Conservation (phyloP, 2,797 vertebrate genomes). For the Leptoclinus maculatus region DNA sequence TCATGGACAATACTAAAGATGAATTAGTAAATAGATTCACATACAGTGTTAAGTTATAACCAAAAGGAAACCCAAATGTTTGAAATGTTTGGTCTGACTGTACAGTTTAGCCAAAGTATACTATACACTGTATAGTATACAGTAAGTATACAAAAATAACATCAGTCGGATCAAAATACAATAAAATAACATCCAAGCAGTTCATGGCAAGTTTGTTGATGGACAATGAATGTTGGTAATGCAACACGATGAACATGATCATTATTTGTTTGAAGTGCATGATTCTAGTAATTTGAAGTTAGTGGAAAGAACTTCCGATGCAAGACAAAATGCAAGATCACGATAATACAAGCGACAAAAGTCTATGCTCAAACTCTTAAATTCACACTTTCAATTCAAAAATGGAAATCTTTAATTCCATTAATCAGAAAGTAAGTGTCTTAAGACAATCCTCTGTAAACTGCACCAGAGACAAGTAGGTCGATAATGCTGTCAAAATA, state of each 20-base stretch:
- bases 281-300: background rate
- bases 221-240: background rate
- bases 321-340: background rate
- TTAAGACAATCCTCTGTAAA: background rate
- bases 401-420: conserved; percentile 33
- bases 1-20: background rate
- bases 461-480: conserved; percentile 15
- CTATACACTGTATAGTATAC: background rate
- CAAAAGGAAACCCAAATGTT: background rate
- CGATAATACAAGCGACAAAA: background rate
- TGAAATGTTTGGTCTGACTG: background rate
- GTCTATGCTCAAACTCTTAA: background rate
- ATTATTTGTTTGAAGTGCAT: background rate
- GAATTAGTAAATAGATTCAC: background rate
- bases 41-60: background rate
- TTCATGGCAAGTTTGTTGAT: background rate
- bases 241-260: background rate
- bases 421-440: conserved; percentile 10
- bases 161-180: background rate
- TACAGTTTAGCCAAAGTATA: background rate
- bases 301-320: background rate
- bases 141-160: background rate
- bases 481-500: conserved; percentile 42
- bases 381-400: background rate
- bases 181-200: background rate